Conservation (phyloP, 1,140 invertebrate genomes). For the Pseudomyrmex cubaensis region DNA sequence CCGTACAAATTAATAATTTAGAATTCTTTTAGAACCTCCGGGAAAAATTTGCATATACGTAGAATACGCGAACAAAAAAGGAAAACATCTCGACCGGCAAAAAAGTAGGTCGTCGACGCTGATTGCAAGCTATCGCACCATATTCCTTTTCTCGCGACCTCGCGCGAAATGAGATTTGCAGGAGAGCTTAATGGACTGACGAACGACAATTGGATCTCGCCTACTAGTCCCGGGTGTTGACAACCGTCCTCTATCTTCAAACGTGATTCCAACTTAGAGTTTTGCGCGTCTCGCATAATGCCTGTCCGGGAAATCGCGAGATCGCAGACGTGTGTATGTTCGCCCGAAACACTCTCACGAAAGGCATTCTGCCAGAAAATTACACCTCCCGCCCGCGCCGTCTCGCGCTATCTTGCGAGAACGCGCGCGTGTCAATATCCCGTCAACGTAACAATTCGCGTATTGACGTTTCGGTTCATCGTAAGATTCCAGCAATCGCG, state of each 20-base stretch:
- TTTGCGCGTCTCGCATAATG: constrained; percentile 42
- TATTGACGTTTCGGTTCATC: constrained; percentile 48
- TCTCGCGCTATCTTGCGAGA: constrained; percentile 23
- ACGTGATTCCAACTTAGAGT: constrained; percentile 58
- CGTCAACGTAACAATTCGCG: constrained; percentile 54
- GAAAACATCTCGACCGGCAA: constrained; percentile 2
- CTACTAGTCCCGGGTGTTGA: not conserved
- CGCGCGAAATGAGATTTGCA: constrained; percentile 39
- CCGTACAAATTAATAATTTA: not conserved
- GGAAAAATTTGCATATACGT: not conserved
- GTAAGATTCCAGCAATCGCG: constrained; percentile 42
- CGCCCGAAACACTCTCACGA: not conserved
- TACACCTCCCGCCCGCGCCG: constrained; percentile 1
- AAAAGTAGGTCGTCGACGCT: not conserved
- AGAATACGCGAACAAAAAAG: not conserved
- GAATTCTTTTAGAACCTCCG: too few relatives aligned
- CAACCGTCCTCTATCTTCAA: constrained; percentile 13
- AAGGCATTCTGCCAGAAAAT: constrained; percentile 53
- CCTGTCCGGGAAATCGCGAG: constrained; percentile 22
- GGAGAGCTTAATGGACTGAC: constrained; percentile 51
- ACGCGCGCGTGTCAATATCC: constrained; percentile 35
- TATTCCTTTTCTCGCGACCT: constrained; percentile 27
- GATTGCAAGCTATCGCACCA: constrained; percentile 15
- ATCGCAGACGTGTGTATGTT: constrained; percentile 28
- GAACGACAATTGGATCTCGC: constrained; percentile 61